These are phyloP conservation scores for Nysson spinosus DNA, from an alignment of 2,888 invertebrate genomes.

Conservation along the genomic window DNA sequence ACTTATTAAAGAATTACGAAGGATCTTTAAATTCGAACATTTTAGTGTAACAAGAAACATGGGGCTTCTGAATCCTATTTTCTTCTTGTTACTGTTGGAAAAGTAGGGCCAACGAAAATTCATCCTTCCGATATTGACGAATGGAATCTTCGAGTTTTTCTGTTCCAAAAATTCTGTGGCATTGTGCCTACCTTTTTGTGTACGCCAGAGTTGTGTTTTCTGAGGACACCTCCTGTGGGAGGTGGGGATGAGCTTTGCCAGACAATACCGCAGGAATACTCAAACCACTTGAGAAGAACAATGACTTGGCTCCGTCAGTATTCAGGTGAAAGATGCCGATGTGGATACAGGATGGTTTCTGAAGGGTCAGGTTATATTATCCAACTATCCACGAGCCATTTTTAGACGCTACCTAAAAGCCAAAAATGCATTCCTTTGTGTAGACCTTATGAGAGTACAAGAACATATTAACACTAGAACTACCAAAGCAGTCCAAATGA, in stretches of 20 bases:
- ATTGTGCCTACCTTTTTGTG: constrained; percentile 53
- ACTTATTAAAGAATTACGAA: constrained; percentile 20
- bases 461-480: too few relatives aligned
- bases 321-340: constrained; percentile 31
- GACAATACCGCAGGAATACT: constrained; percentile 62
- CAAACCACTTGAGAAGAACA: constrained; percentile 67
- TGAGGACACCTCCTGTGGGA: constrained; percentile 19
- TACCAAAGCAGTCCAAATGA: too few relatives aligned
- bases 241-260: constrained; percentile 34
- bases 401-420: constrained; percentile 61
- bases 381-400: constrained; percentile 57
- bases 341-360: constrained; percentile 20
- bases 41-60: background rate
- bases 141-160: constrained; percentile 19
- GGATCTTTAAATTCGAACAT: background rate
- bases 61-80: too few relatives aligned
- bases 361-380: constrained; percentile 44
- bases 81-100: constrained; percentile 1
- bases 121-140: constrained; percentile 21
- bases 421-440: constrained; percentile 41
- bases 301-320: constrained; percentile 33
- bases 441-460: constrained; percentile 21
- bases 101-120: constrained; percentile 9
- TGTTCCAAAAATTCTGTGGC: constrained; percentile 42
- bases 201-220: constrained; percentile 48